A percentile compares a stretch with the other conserved stretches of the same genome.
These are phyloP conservation scores for Microplitis manilae DNA, from an alignment of 2,888 invertebrate genomes.

Conservation along the genomic window DNA sequence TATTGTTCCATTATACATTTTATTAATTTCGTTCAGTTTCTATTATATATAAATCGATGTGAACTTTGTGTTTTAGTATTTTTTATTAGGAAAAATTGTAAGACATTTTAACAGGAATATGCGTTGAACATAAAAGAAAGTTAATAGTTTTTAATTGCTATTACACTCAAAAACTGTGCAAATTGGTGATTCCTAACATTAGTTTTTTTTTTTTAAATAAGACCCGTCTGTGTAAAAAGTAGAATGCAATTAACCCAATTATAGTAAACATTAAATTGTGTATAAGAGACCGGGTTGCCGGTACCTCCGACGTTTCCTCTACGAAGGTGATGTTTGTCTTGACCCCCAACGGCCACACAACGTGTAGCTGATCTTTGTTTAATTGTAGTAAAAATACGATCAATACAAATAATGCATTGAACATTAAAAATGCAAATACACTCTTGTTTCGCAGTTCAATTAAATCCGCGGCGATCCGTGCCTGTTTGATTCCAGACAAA, in stretches of 20 bases:
- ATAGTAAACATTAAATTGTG: slow-evolving; percentile 35
- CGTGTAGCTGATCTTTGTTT: slow-evolving; percentile 98
- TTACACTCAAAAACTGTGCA: not conserved
- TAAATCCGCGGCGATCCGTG: slow-evolving; percentile 90
- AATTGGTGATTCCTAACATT: not conserved
- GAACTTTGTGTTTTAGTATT: not conserved
- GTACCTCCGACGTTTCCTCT: slow-evolving; percentile 93
- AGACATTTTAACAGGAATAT: not conserved
- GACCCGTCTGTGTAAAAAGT: slow-evolving; percentile 29
- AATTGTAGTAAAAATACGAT: slow-evolving; percentile 99
- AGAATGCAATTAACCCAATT: slow-evolving; percentile 4
- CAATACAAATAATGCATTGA: slow-evolving; percentile 99
- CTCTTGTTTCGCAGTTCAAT: slow-evolving; percentile 97
- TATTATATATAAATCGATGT: not conserved
- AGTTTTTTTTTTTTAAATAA: slow-evolving; percentile 1
- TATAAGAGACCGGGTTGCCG: slow-evolving; percentile 54
- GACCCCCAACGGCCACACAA: slow-evolving; percentile 97
- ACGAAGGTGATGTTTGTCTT: slow-evolving; percentile 95
- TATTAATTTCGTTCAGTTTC: not conserved
- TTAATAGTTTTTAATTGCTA: not conserved
- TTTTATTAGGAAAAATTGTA: not conserved
- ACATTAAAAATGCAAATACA: slow-evolving; percentile 98
- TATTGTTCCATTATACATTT: no score
- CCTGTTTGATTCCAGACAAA: slow-evolving; percentile 75
- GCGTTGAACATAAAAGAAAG: not conserved